Percentiles rank a stretch among this genome's conserved stretches.
Evolutionary conservation across 2,113 vertebrate species (phyloP).

Genomic region (Rhipidura dahli): DNA sequence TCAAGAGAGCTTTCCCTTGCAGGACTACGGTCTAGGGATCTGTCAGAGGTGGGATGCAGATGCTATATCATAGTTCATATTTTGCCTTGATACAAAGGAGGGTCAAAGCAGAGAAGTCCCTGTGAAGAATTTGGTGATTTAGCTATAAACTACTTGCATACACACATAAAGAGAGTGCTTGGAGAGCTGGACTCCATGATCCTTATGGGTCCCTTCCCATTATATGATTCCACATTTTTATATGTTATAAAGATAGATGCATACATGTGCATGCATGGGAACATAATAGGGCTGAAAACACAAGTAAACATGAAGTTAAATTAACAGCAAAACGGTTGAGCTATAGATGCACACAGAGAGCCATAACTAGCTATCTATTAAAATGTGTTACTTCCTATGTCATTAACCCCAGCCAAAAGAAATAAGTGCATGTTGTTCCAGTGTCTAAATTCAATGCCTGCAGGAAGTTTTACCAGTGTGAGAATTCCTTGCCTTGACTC

Average conservation of each 20-base stretch:
- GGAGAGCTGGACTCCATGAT: neutral
- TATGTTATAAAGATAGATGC: neutral
- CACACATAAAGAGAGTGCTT: neutral
- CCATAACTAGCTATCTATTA: neutral
- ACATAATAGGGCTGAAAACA: neutral
- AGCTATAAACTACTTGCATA: neutral
- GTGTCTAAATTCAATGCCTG: rapidly evolving
- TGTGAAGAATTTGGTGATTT: neutral
- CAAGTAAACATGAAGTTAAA: neutral
- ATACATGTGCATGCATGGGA: neutral
- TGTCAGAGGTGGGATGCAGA: neutral
- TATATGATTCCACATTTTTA: neutral
- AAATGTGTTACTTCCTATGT: neutral
- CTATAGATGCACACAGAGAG: neutral
- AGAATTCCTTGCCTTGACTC: neutral
- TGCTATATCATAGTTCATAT: neutral
- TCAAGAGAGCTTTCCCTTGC: neutral
- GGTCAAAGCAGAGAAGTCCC: neutral
- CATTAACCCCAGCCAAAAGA: neutral
- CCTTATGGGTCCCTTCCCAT: neutral
- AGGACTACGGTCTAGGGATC: neutral
- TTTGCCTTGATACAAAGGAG: neutral
- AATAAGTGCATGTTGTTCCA: neutral
- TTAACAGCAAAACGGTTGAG: neutral
- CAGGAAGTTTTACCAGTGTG: neutral